These are phyloP conservation scores for Halcyon senegalensis DNA, from an alignment of 2,113 vertebrate genomes.

Conservation along the genomic window DNA sequence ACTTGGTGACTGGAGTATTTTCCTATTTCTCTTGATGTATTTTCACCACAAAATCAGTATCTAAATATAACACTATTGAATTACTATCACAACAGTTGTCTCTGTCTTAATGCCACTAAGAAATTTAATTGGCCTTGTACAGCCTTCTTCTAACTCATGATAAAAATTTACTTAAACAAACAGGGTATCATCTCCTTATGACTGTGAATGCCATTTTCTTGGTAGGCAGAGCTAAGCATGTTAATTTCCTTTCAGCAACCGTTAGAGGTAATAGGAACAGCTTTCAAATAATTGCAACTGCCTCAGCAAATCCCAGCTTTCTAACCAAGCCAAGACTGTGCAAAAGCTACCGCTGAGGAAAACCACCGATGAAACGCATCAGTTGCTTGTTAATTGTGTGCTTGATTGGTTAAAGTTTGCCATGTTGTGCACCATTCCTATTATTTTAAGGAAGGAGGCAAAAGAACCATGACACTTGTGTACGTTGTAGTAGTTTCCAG, in stretches of 20 bases:
- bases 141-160: neutral
- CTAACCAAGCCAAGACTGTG: neutral
- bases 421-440: neutral
- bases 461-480: neutral
- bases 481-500: neutral
- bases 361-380: neutral
- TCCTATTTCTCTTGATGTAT: neutral
- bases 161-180: conserved; percentile 8
- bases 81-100: neutral
- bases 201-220: neutral
- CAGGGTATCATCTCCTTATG: neutral
- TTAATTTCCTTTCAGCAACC: neutral
- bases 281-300: neutral
- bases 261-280: neutral
- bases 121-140: neutral
- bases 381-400: neutral
- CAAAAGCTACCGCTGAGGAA: neutral
- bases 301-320: neutral
- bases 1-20: neutral
- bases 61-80: conserved; percentile 2
- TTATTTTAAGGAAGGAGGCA: neutral
- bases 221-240: neutral
- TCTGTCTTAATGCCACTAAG: neutral
- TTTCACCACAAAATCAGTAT: neutral
- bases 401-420: neutral